These are phyloP conservation scores for Trichomycterus rosablanca DNA, from an alignment of 2,113 vertebrate species.

Conservation along the genomic window DNA sequence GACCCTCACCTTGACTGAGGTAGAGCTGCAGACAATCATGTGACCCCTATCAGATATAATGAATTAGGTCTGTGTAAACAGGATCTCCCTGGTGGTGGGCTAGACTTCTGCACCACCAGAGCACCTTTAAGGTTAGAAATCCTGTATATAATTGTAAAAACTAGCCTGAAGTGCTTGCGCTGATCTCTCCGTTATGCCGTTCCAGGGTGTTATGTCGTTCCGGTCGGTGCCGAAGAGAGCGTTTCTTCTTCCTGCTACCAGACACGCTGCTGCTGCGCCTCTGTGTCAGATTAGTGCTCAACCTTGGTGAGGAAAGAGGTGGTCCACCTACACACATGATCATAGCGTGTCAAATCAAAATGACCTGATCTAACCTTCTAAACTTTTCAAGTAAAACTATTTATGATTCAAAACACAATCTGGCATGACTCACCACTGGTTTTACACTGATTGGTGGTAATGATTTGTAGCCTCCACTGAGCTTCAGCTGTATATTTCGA, in stretches of 20 bases:
- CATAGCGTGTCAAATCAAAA: too few species aligned
- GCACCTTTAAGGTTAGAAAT: too few species aligned
- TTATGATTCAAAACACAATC: background rate
- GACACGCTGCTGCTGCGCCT: slow-evolving; percentile 49
- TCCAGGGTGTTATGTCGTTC: slow-evolving; percentile 66
- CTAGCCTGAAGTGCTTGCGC: slow-evolving; percentile 82
- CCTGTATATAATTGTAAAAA: too few species aligned
- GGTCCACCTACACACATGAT: slow-evolving; percentile 49
- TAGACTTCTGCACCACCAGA: too few species aligned
- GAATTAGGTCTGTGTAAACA: too few species aligned
- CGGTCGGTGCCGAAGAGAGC: slow-evolving; percentile 58
- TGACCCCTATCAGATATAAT: too few species aligned
- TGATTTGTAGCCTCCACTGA: slow-evolving; percentile 90
- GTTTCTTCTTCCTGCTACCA: slow-evolving; percentile 62
- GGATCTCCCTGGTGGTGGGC: too few species aligned
- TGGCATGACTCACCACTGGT: slow-evolving; percentile 63
- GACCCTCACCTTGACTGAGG: too few species aligned
- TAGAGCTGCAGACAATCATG: too few species aligned
- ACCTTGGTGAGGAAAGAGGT: slow-evolving; percentile 8
- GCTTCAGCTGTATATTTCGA: slow-evolving; percentile 89
- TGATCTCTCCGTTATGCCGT: slow-evolving; percentile 77
- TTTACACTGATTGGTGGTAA: slow-evolving; percentile 74
- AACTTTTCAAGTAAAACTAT: too few species aligned
- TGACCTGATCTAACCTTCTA: too few species aligned
- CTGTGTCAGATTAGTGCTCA: slow-evolving; percentile 36